Evolutionary conservation across 1,140 invertebrate genomes (phyloP), one percentile per base, ranked within the genome.

Genomic region (Neodiprion pinetum): DNA sequence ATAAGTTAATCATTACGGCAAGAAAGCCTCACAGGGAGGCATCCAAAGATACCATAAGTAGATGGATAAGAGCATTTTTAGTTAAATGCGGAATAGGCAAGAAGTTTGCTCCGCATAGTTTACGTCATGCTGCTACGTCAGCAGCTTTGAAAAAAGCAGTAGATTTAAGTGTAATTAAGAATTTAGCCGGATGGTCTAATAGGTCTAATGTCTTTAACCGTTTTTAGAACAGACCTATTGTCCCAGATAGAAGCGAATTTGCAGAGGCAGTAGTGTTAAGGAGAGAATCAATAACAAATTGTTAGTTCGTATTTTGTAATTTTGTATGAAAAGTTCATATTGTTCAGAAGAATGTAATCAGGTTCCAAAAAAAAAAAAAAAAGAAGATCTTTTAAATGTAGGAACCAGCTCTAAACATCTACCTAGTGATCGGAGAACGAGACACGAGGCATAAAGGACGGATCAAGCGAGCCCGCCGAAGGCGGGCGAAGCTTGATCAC

Each of bases 51-150:
- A 71, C 77, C 4, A 65, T 78, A 1, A 53, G 47, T 28, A 50
- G 77, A 28, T 78, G 77, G 74, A 70, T 78, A n/a, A 70, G 73
- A 71, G 47, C 72, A 1, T 21, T 76, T 23, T 17, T 78, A 21
- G 9, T 7, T 28, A 23, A 67, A 47, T 75, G 77, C 47, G 74
- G 77, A n/a, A 53, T 75, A 21, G 17, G 50, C 10, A 12, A 50
- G 8, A 8, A 75, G 8, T 78, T 70, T 49, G 74, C 49, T n/a
- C 71, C 74, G 9, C 74, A 78, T 53, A 74, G 74, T 28, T 72
- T 72, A 8, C 21, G 74, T 1, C 77, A 75, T 68, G 77, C 77
- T 5, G 65, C 67, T 9, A 74, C 74, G 1, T 75, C 74, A 8
- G 74, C 74, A 9, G 72, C 77, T 2, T 68, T 78, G 1, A 78